Conservation (phyloP, 2,797 vertebrate genomes). For the Capromys pilorides region DNA sequence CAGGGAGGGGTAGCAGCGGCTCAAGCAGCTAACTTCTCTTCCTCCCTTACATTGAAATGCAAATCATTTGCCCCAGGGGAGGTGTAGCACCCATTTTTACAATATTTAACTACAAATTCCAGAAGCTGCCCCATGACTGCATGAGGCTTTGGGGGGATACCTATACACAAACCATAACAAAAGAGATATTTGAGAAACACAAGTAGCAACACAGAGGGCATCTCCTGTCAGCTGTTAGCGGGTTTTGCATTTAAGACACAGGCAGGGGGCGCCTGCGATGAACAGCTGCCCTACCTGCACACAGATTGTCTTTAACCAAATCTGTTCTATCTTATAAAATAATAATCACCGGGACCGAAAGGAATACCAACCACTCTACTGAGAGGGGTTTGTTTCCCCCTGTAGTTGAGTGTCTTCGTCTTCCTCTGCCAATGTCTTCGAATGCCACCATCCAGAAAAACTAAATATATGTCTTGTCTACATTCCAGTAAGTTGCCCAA, state of each 20-base stretch:
- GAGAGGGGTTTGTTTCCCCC: not conserved
- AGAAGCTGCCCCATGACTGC: no score
- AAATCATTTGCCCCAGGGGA: no score
- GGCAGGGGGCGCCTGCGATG: not conserved
- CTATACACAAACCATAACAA: no score
- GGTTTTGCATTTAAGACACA: not conserved
- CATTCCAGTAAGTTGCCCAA: not conserved
- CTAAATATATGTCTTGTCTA: not conserved
- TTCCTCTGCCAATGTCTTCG: not conserved
- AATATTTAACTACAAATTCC: no score
- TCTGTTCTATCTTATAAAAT: not conserved
- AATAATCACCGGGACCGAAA: not conserved
- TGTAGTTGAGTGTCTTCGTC: not conserved
- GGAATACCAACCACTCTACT: not conserved
- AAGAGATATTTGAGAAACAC: conserved; percentile 7
- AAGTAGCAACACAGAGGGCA: not conserved
- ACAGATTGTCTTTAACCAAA: not conserved
- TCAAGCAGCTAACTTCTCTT: no score
- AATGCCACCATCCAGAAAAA: not conserved
- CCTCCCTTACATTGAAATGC: no score
- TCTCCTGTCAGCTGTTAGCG: not conserved
- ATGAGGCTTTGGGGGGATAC: no score
- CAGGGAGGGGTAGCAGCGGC: no score
- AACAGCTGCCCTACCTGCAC: no score
- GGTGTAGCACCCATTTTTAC: no score